Evolutionary conservation across 2,113 vertebrate species (phyloP).

Genomic region (Daubentonia madagascariensis): DNA sequence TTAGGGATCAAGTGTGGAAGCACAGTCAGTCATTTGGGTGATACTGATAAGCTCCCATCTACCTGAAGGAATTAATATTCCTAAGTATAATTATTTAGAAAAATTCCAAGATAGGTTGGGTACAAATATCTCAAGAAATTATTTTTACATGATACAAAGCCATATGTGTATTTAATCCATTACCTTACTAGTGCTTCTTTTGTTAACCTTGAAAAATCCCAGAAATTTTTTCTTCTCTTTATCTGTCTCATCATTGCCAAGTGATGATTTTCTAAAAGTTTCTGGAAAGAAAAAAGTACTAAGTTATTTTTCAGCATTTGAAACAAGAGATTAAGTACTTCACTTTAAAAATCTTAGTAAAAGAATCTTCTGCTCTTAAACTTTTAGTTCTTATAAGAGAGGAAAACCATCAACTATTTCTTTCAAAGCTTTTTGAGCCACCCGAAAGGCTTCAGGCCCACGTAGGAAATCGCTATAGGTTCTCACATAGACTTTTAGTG

Average conservation of each 20-base stretch:
- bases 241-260: conserved; percentile 83
- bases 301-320: conserved; percentile 30
- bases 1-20: too few relatives aligned
- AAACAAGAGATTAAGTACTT: not conserved
- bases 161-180: not conserved
- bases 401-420: not conserved
- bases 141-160: not conserved
- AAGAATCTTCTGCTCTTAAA: not conserved
- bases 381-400: not conserved
- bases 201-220: conserved; percentile 90
- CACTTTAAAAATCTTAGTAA: not conserved
- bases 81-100: not conserved
- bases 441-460: not conserved
- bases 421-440: not conserved
- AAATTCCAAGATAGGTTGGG: not conserved
- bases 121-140: not conserved
- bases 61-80: not conserved
- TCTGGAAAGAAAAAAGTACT: conserved; percentile 78
- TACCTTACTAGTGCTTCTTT: conserved; percentile 90
- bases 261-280: conserved; percentile 82
- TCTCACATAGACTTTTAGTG: not conserved
- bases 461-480: not conserved
- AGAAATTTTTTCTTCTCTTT: conserved; percentile 91
- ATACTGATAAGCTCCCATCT: not conserved
- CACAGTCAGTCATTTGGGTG: accelerated